These are phyloP conservation scores for Piprites chloris DNA, from an alignment of 2,113 vertebrate genomes.

Conservation along the genomic window DNA sequence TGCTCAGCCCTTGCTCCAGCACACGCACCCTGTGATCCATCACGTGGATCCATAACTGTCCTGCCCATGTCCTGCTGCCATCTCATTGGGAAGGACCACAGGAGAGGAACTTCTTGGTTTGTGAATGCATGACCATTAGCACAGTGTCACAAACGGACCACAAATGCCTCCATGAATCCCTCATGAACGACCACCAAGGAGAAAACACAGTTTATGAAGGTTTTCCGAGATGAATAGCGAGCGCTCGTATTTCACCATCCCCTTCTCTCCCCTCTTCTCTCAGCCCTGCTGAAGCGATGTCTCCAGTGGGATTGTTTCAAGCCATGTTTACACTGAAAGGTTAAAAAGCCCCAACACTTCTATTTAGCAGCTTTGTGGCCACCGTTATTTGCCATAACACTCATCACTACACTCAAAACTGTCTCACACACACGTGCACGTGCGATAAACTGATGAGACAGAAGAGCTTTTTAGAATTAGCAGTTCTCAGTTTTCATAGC, in stretches of 20 bases:
- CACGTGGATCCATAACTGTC: fast-evolving
- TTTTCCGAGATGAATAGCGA: neutral
- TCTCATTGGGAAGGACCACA: fast-evolving
- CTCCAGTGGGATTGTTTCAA: neutral
- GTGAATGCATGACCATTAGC: neutral
- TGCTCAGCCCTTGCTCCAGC: neutral
- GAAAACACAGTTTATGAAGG: neutral
- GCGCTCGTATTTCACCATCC: neutral
- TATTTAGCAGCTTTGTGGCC: neutral
- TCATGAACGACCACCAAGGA: neutral
- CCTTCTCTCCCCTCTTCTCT: neutral
- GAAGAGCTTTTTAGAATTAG: neutral
- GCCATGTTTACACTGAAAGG: neutral
- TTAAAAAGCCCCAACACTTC: neutral
- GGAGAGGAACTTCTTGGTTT: neutral
- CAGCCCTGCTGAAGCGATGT: neutral
- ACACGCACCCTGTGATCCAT: neutral
- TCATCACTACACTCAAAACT: neutral
- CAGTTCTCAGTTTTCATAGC: neutral
- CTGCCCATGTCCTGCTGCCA: neutral
- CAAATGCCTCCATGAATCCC: neutral
- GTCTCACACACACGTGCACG: fast-evolving
- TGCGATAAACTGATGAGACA: neutral
- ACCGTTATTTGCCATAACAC: neutral
- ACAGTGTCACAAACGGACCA: neutral